A percentile compares a stretch with the other conserved stretches of the same genome.
These are phyloP conservation scores for Chymomyza procnemis DNA, from an alignment of 2,888 invertebrate species.

Conservation along the genomic window DNA sequence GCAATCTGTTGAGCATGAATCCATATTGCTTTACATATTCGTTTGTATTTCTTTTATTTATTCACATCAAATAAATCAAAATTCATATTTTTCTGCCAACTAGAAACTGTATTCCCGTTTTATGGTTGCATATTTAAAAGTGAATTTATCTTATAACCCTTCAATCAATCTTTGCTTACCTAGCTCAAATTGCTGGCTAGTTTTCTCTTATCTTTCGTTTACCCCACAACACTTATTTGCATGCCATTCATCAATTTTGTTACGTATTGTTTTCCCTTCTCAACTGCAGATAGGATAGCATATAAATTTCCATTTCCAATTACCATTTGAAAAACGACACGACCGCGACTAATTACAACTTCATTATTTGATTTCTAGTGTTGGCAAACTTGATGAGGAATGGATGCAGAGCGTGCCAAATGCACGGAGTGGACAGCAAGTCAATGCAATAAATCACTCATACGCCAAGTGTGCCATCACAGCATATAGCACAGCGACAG, in stretches of 20 bases:
- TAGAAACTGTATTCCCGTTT: background rate
- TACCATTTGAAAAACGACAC: background rate
- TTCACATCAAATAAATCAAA: background rate
- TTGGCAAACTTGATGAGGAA: background rate
- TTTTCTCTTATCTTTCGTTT: background rate
- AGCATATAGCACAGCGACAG: constrained; percentile 5
- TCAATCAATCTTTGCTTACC: background rate
- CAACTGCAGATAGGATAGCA: background rate
- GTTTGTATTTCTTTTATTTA: background rate
- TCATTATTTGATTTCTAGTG: constrained; percentile 56
- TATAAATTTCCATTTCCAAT: background rate
- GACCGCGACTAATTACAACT: constrained; percentile 57
- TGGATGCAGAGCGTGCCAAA: background rate
- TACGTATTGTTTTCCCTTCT: background rate
- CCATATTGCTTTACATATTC: too few relatives aligned
- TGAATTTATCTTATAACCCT: background rate
- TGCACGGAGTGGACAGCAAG: constrained; percentile 31
- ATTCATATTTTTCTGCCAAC: background rate
- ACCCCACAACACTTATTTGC: background rate
- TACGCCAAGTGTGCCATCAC: constrained; percentile 50
- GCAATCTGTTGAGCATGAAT: too few relatives aligned
- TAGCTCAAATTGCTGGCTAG: background rate
- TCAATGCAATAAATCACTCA: constrained; percentile 63
- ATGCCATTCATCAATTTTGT: background rate
- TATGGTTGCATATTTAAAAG: background rate